Conservation (phyloP, 2,113 vertebrate genomes). For the Megatriorchis doriae region DNA sequence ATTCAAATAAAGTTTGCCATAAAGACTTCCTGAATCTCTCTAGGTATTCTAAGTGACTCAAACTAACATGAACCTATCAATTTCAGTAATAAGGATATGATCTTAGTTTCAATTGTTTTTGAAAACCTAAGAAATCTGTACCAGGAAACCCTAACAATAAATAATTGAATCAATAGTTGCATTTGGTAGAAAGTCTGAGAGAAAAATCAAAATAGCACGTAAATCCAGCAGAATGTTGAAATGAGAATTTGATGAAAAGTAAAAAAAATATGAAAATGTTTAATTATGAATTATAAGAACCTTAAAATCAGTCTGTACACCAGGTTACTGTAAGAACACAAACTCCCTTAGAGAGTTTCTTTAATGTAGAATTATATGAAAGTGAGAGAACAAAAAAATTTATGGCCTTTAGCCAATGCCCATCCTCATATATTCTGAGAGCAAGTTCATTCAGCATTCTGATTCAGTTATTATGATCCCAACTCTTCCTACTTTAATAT, state of each 20-base stretch:
- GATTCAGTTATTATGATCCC: background rate
- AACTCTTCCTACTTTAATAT: background rate
- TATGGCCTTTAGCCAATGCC: background rate
- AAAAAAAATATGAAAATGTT: background rate
- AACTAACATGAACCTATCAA: background rate
- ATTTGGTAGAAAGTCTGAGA: background rate
- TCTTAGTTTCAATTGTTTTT: background rate
- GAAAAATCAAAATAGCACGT: background rate
- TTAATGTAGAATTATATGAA: background rate
- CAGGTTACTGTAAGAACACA: background rate
- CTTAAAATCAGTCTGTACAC: background rate
- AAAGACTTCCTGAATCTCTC: background rate
- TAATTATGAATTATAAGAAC: background rate
- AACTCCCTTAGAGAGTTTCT: background rate
- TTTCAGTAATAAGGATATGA: background rate
- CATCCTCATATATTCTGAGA: background rate
- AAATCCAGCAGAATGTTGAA: background rate
- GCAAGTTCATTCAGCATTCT: background rate
- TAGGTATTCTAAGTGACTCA: background rate
- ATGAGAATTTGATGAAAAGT: background rate
- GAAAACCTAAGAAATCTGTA: background rate
- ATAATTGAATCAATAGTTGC: background rate
- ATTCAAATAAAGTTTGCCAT: background rate
- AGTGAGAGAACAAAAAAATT: background rate
- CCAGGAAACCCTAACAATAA: background rate